Evolutionary conservation across 2,113 vertebrate species (phyloP), one percentile per base, ranked within the genome.

Genomic region (Lasiurus borealis): DNA sequence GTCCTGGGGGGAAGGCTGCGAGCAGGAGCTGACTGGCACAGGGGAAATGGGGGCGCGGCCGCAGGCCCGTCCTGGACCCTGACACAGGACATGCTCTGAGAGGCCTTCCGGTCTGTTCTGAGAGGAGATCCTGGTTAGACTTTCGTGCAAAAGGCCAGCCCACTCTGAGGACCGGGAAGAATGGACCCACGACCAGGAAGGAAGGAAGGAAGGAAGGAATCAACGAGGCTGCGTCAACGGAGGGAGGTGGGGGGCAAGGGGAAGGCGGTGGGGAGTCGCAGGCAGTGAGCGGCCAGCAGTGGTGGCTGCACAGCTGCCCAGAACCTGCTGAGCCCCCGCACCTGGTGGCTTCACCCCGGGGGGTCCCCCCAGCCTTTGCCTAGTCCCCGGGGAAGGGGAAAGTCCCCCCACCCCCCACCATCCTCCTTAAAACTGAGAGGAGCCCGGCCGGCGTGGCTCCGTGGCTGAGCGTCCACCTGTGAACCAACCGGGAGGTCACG

Each of bases 1-100:
- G 27, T 15, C 44, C 50, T 15, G 18, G 48, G 80, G 36, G 40
- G 40, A 40, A 40, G 40, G 14, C 54, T 19, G 57, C 12, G 19
- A 16, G 1, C 10, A 1, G 0, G 1, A 3, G 21, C 71, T 1
- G 0, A 21, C 2, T 2, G 0, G 16, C 68, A 10, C 9, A 0
- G 15, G 15, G 8, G 3, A 9, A 5, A 1, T 1, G 0, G 19
- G 95, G 87, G 29, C 29, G 9, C 11, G 0, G 1, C 8, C 31
- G 2, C 27, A 6, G 69, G n/a, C 46, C 29, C 52, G 36, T 36
- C 18, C 46, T 14, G 23, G 46, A 48, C 27, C 57, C 69, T 16
- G 10, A 34, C 3, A n/a, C 15, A 4, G 75, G 31, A 44, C 18
- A 1, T 12, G 64, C 13, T 6, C 64, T 44, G 5, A 77, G 71